Percentiles rank a stretch among this genome's conserved stretches.
These are phyloP conservation scores for Cheilosia urbana DNA, from an alignment of 2,888 invertebrate species.

Conservation along the genomic window DNA sequence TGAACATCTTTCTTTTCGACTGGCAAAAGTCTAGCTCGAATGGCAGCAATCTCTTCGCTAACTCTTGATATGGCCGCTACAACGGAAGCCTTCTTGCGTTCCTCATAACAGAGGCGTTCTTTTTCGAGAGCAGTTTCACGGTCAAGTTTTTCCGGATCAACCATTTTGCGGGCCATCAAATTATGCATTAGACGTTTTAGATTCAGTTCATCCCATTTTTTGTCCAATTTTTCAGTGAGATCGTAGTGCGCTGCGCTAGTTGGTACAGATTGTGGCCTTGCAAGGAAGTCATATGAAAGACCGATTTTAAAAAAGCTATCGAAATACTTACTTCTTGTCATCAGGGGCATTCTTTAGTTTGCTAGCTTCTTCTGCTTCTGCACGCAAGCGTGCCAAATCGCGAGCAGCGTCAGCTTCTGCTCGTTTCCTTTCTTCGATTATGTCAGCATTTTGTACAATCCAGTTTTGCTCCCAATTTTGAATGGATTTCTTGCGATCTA, in stretches of 20 bases:
- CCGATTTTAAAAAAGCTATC: neutral
- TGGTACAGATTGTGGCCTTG: slow-evolving; percentile 77
- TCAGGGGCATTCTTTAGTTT: slow-evolving; percentile 67
- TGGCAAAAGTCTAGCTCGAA: slow-evolving; percentile 82
- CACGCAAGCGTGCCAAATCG: slow-evolving; percentile 83
- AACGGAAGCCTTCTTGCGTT: slow-evolving; percentile 81
- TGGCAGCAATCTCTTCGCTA: slow-evolving; percentile 80
- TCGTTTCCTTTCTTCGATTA: slow-evolving; percentile 81
- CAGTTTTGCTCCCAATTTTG: slow-evolving; percentile 87
- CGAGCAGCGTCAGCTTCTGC: slow-evolving; percentile 84
- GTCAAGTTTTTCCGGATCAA: slow-evolving; percentile 84
- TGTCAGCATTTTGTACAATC: slow-evolving; percentile 83
- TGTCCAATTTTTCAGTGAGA: slow-evolving; percentile 82
- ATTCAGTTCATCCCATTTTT: slow-evolving; percentile 87
- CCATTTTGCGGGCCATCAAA: slow-evolving; percentile 82
- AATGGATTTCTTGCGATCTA: slow-evolving; percentile 80
- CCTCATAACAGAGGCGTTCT: slow-evolving; percentile 86
- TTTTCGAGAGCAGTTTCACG: slow-evolving; percentile 87
- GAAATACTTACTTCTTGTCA: slow-evolving; percentile 66
- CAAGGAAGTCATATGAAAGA: no score
- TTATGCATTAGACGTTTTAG: slow-evolving; percentile 86
- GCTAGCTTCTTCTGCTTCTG: slow-evolving; percentile 80
- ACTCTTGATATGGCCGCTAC: slow-evolving; percentile 77
- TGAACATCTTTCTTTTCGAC: slow-evolving; percentile 83
- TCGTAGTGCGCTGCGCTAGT: slow-evolving; percentile 72